Conservation (phyloP, 2,888 invertebrate genomes). For the Orgyia antiqua region DNA sequence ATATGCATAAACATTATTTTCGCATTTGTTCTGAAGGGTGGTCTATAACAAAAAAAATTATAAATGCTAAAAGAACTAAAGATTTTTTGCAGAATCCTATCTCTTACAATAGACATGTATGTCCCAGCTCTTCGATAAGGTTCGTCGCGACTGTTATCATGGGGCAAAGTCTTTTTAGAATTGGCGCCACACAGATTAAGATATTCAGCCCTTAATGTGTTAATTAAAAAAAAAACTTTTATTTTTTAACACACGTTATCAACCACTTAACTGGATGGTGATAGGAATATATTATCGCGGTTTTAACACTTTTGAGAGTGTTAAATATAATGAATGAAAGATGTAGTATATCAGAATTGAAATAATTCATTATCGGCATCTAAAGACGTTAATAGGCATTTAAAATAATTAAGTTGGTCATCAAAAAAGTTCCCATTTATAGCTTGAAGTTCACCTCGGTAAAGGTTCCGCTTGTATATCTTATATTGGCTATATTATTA, state of each 20-base stretch:
- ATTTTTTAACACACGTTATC: conserved; percentile 55
- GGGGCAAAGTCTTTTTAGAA: conserved; percentile 62
- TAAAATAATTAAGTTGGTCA: conserved; percentile 21
- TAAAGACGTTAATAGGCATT: conserved; percentile 22
- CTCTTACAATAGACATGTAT: conserved; percentile 48
- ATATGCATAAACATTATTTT: conserved; percentile 3
- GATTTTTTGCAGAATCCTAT: conserved; percentile 64
- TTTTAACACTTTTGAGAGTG: conserved; percentile 60
- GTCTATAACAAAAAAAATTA: conserved; percentile 61
- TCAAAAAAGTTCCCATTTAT: conserved; percentile 18
- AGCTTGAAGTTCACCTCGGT: conserved; percentile 11
- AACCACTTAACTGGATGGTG: conserved; percentile 61
- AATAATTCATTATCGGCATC: conserved; percentile 24
- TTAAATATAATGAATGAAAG: conserved; percentile 49
- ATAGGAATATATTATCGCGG: conserved; percentile 54
- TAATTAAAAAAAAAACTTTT: conserved; percentile 70
- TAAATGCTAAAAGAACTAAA: conserved; percentile 33
- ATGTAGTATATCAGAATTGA: conserved; percentile 23
- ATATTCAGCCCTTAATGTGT: conserved; percentile 70
- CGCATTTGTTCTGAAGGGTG: conserved; percentile 37
- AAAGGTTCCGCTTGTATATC: conserved; percentile 13
- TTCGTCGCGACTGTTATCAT: conserved; percentile 63
- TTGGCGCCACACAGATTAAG: conserved; percentile 75
- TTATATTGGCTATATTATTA: conserved; percentile 17
- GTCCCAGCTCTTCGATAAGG: conserved; percentile 61